Conservation (phyloP, 2,797 vertebrate genomes). For the Sebastes vulpes region DNA sequence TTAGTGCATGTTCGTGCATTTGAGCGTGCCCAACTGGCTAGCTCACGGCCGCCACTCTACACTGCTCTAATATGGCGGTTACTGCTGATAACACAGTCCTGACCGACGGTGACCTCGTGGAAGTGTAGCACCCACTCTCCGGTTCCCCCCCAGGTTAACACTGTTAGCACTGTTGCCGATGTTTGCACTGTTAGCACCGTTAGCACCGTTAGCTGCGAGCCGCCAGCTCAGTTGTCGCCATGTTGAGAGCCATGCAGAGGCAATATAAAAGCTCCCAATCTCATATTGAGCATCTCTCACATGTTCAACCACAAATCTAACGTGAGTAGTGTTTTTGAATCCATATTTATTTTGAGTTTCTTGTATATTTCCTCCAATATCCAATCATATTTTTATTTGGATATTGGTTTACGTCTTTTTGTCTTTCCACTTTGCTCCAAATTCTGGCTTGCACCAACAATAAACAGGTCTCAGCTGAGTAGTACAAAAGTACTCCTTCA, state of each 20-base stretch:
- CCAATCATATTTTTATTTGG: not conserved
- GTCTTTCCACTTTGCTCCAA: not conserved
- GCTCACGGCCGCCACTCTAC: not conserved
- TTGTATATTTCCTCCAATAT: not conserved
- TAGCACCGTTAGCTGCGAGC: too few species aligned
- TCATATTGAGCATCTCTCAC: too few species aligned
- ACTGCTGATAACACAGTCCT: not conserved
- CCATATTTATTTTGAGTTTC: not conserved
- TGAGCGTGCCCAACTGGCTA: not conserved
- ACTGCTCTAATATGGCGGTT: not conserved
- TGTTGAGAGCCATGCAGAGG: too few species aligned
- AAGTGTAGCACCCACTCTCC: too few species aligned
- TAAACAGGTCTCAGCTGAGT: not conserved
- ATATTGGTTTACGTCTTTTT: not conserved
- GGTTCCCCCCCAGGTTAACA: too few species aligned
- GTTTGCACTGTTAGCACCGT: too few species aligned
- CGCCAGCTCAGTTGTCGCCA: too few species aligned
- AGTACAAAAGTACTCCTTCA: not conserved
- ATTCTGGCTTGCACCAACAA: not conserved
- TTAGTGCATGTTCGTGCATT: rapidly evolving
- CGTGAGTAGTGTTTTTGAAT: not conserved
- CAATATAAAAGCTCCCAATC: too few species aligned
- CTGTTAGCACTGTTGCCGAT: rapidly evolving
- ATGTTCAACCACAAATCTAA: not conserved
- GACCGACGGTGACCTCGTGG: rapidly evolving